Evolutionary conservation across 2,888 invertebrate genomes (phyloP).

Genomic region (Amblyjoppa fuscipennis): DNA sequence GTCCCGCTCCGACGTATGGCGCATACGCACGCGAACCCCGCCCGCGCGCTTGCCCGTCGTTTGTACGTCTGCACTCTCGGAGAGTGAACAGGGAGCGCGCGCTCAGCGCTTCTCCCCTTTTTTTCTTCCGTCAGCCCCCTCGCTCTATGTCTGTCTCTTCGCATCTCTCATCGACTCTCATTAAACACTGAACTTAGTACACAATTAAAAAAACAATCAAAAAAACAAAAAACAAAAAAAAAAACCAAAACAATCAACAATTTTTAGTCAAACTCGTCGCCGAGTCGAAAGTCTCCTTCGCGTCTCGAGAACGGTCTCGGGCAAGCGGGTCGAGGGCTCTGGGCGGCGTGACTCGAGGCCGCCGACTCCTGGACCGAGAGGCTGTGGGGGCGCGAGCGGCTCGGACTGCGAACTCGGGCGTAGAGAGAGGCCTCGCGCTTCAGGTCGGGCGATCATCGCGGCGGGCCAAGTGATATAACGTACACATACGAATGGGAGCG

Average conservation of each 20-base stretch:
- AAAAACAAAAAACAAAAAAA: background rate
- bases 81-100: conserved; percentile 35
- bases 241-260: too few species aligned
- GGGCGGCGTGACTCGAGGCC: too few species aligned
- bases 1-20: conserved; percentile 29
- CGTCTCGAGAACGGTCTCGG: too few species aligned
- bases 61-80: conserved; percentile 27
- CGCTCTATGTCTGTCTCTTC: conserved; percentile 12
- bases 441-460: background rate
- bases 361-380: too few species aligned
- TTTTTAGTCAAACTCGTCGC: too few species aligned
- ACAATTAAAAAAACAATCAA: background rate
- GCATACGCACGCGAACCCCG: conserved; percentile 58
- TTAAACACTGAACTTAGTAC: too few species aligned
- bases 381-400: background rate
- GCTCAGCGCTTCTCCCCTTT: conserved; percentile 14
- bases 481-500: conserved; percentile 61
- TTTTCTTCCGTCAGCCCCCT: conserved; percentile 9
- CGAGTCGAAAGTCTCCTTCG: too few species aligned
- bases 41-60: conserved; percentile 55
- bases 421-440: background rate
- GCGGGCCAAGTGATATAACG: conserved; percentile 1
- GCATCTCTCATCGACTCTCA: conserved; percentile 27
- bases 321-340: too few species aligned
- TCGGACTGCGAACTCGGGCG: background rate